These are phyloP conservation scores for Mobula birostris DNA, from an alignment of 2,113 vertebrate species.

Conservation along the genomic window DNA sequence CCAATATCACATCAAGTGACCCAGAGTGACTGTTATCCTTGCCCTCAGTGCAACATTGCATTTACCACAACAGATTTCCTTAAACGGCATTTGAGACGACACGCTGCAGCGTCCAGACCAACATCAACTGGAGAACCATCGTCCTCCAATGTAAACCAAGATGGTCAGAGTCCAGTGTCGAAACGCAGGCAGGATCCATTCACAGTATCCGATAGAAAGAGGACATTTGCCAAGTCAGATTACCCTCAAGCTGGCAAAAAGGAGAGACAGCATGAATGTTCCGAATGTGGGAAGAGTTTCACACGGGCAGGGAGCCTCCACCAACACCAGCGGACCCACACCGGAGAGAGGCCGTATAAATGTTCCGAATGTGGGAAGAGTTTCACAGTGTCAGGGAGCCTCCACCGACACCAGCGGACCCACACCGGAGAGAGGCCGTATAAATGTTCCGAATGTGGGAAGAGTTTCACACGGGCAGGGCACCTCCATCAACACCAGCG, in stretches of 20 bases:
- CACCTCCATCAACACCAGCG: too few relatives aligned
- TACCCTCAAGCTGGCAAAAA: background rate
- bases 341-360: conserved; percentile 33
- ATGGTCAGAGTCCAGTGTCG: background rate
- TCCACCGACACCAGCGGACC: conserved; percentile 44
- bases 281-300: conserved; percentile 38
- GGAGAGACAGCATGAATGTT: background rate
- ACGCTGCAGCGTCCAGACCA: background rate
- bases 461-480: background rate
- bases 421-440: conserved; percentile 39
- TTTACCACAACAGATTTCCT: background rate
- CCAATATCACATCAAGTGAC: background rate
- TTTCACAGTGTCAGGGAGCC: background rate
- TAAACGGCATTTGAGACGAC: background rate
- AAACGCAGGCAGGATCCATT: background rate
- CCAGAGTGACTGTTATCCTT: background rate
- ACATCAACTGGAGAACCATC: background rate
- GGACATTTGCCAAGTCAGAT: conserved; percentile 1
- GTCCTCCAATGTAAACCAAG: background rate
- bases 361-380: conserved; percentile 41
- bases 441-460: conserved; percentile 8
- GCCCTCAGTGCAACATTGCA: background rate
- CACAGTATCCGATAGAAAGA: background rate
- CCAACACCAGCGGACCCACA: conserved; percentile 36
- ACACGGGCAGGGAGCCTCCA: conserved; percentile 37